A percentile compares a stretch with the other conserved stretches of the same genome.
These are phyloP conservation scores for Pocillopora damicornis DNA, from an alignment of 64 coral and sea anemone species.

Conservation along the genomic window DNA sequence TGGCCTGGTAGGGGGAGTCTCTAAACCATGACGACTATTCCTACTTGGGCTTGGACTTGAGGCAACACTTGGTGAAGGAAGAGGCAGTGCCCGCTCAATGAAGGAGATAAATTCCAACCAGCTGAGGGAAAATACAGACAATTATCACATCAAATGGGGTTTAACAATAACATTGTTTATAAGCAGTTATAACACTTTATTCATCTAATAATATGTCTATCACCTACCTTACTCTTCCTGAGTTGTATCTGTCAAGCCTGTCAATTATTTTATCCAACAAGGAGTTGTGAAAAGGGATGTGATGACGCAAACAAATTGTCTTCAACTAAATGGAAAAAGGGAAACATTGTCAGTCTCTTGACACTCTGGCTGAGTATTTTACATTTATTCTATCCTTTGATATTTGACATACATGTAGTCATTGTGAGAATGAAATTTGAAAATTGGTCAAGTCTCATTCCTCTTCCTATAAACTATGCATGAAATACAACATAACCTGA, in stretches of 20 bases:
- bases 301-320: constrained; percentile 66
- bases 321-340: constrained; percentile 53
- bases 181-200: too few relatives aligned
- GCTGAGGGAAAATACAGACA: not conserved
- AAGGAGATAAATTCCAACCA: constrained; percentile 79
- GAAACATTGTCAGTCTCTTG: not conserved
- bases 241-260: constrained; percentile 58
- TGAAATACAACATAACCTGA: too few relatives aligned
- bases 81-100: constrained; percentile 73
- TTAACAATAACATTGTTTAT: too few relatives aligned
- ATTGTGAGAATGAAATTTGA: too few relatives aligned
- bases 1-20: constrained; percentile 63
- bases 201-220: too few relatives aligned
- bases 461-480: too few relatives aligned
- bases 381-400: too few relatives aligned
- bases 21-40: constrained; percentile 9
- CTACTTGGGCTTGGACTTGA: constrained; percentile 33
- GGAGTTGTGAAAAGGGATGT: constrained; percentile 80
- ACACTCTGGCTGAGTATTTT: too few relatives aligned
- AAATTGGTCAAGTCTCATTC: too few relatives aligned
- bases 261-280: constrained; percentile 75
- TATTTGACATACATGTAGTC: too few relatives aligned
- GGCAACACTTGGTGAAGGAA: constrained; percentile 19
- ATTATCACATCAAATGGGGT: not conserved
- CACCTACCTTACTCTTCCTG: constrained; percentile 69